These are phyloP conservation scores for Pteronotus mesoamericanus DNA, from an alignment of 2,797 vertebrate genomes.

Conservation along the genomic window DNA sequence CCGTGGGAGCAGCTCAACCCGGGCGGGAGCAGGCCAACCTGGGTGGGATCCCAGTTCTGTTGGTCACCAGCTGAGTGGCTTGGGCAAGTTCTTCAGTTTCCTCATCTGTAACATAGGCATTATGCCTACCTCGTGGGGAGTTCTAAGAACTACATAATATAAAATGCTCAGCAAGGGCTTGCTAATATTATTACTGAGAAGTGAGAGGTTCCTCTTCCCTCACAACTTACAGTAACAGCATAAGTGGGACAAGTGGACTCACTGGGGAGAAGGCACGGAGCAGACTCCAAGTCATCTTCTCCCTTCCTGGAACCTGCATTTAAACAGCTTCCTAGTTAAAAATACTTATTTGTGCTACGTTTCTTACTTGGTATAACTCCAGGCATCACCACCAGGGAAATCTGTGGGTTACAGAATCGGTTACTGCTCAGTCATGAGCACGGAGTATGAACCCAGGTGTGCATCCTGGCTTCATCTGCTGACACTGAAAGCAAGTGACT, in stretches of 20 bases:
- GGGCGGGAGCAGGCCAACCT: no score
- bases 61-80: neutral
- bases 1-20: neutral
- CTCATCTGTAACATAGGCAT: neutral
- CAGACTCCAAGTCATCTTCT: neutral
- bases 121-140: neutral
- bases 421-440: no score
- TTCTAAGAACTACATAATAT: neutral
- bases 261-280: neutral
- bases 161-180: neutral
- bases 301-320: neutral
- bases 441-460: accelerated
- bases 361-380: neutral
- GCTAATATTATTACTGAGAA: neutral
- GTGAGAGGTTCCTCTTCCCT: neutral
- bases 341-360: neutral
- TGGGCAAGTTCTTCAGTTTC: neutral
- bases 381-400: neutral
- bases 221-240: accelerated
- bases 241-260: accelerated
- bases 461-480: accelerated
- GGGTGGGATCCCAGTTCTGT: neutral
- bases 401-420: accelerated
- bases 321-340: neutral
- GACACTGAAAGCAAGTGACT: neutral